Percentiles rank a stretch among this genome's conserved stretches.
Evolutionary conservation across 2,797 vertebrate species (phyloP).

Genomic region (Thamnophis elegans): DNA sequence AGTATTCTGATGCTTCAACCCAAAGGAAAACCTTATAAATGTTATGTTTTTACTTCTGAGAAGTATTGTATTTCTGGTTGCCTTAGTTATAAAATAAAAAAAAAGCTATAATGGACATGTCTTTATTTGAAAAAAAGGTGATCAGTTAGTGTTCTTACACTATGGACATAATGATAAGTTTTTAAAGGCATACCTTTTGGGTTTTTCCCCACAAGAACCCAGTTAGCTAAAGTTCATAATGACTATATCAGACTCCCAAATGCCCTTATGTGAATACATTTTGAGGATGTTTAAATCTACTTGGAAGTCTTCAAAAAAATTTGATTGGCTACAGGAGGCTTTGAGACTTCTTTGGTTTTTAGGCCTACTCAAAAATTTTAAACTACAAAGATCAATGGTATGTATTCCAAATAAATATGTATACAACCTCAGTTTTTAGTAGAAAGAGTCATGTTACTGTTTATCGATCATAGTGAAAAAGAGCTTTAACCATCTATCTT

Average conservation of each 20-base stretch:
- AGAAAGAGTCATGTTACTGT: neutral
- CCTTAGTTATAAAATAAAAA: neutral
- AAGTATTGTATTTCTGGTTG: neutral
- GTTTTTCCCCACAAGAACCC: neutral
- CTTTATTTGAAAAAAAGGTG: neutral
- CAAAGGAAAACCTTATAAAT: neutral
- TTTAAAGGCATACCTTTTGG: neutral
- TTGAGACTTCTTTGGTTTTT: neutral
- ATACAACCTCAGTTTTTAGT: neutral
- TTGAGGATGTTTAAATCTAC: neutral
- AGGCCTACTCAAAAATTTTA: neutral
- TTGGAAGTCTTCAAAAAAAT: neutral
- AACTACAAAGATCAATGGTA: neutral
- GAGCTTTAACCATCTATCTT: neutral
- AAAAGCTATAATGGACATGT: neutral
- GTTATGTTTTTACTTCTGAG: neutral
- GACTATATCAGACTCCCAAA: neutral
- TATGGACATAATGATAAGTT: neutral
- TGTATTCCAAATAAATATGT: neutral
- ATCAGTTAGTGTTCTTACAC: neutral
- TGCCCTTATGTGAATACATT: neutral
- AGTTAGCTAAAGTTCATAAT: neutral
- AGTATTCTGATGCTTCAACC: neutral
- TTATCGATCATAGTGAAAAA: neutral
- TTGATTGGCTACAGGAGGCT: neutral